Evolutionary conservation across 2,113 vertebrate species (phyloP).

Genomic region (Uria lomvia): DNA sequence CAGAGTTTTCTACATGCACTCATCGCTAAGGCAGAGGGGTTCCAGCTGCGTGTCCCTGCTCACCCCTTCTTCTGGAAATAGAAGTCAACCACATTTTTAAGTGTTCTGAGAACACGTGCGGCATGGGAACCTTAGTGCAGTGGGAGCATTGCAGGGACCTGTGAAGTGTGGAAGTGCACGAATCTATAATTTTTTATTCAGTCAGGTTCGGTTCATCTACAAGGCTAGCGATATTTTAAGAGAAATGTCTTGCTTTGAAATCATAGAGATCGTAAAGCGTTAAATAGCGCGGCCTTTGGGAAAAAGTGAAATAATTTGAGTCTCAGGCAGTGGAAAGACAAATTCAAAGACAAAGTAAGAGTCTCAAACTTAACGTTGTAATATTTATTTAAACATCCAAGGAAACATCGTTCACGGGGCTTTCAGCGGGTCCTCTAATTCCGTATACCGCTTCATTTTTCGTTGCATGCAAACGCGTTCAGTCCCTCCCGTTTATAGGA

Average conservation of each 20-base stretch:
- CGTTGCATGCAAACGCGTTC: neutral
- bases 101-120: neutral
- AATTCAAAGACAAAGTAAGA: neutral
- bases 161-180: neutral
- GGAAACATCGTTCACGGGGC: neutral
- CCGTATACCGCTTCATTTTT: neutral
- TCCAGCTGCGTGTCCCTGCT: neutral
- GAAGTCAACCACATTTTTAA: too few species aligned
- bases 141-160: neutral
- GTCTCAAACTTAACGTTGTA: neutral
- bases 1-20: rapidly evolving
- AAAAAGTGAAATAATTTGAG: neutral
- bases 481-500: neutral
- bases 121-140: neutral
- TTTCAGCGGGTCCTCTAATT: neutral
- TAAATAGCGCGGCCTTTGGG: neutral
- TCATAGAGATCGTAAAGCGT: neutral
- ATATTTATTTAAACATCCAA: neutral
- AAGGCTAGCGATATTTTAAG: neutral
- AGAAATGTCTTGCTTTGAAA: neutral
- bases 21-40: rapidly evolving
- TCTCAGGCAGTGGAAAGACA: neutral
- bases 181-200: neutral
- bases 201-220: neutral
- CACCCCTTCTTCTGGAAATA: neutral